A percentile compares a stretch with the other conserved stretches of the same genome.
Conservation (phyloP, 2,113 vertebrate genomes). For the Clarias magur region DNA sequence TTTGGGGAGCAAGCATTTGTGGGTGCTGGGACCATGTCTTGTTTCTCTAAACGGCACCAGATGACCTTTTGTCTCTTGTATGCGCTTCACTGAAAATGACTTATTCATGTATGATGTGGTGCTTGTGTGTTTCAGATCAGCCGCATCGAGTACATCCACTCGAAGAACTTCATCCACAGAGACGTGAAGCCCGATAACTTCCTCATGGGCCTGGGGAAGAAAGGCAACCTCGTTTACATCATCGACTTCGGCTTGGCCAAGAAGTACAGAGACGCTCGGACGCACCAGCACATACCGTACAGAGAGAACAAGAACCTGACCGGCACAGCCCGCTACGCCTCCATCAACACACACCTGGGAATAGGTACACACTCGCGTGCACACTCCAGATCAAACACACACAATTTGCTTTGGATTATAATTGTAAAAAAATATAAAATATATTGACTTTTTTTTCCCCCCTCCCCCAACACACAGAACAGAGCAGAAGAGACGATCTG, state of each 20-base stretch:
- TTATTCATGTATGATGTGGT: not conserved
- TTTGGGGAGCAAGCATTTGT: no score
- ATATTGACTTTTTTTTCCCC: not conserved
- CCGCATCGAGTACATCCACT: conserved; percentile 97
- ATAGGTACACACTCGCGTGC: conserved; percentile 76
- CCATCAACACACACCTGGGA: conserved; percentile 95
- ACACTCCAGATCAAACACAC: no score
- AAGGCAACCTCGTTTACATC: conserved; percentile 96
- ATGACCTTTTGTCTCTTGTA: not conserved
- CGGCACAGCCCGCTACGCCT: conserved; percentile 92
- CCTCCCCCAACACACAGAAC: conserved; percentile 76
- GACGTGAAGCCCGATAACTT: conserved; percentile 98
- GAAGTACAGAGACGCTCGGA: conserved; percentile 92
- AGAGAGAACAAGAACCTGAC: conserved; percentile 98
- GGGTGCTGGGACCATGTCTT: not conserved
- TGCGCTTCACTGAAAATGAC: not conserved
- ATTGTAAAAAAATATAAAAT: no score
- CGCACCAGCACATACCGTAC: conserved; percentile 98
- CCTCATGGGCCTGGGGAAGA: conserved; percentile 95
- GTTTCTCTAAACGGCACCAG: not conserved
- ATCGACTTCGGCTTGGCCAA: conserved; percentile 97
- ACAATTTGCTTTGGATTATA: no score
- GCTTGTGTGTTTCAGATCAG: conserved; percentile 80
- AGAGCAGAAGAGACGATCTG: conserved; percentile 94
- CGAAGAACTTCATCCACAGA: conserved; percentile 97